phyloP scores from a whole-genome alignment of 2,888 invertebrate genomes.

The Philereme transversata region DNA sequence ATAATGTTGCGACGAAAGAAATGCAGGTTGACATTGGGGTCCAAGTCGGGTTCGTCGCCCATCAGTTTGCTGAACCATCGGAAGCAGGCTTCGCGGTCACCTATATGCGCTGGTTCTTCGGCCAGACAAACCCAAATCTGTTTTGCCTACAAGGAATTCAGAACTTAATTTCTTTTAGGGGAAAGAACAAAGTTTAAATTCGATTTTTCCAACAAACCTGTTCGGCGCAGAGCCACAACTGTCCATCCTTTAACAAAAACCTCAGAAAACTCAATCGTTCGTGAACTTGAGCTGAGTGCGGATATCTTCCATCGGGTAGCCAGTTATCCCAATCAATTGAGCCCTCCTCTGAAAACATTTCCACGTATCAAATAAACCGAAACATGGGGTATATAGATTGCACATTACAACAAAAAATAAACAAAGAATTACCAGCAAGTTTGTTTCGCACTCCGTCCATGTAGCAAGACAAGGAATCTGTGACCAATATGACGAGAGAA shows the following conservation, averaged over 20 bases:
- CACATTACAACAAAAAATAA: background rate
- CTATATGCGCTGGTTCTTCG: conserved; percentile 95
- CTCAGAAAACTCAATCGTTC: conserved; percentile 96
- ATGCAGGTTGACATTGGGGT: conserved; percentile 97
- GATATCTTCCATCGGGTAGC: conserved; percentile 94
- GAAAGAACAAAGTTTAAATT: background rate
- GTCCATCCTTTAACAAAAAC: conserved; percentile 97
- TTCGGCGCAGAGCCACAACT: conserved; percentile 97
- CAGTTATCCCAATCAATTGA: conserved; percentile 91
- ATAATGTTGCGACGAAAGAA: conserved; percentile 98
- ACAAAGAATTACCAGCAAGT: conserved; percentile 54
- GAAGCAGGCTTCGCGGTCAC: conserved; percentile 98
- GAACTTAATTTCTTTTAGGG: conserved; percentile 22
- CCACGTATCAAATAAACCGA: background rate
- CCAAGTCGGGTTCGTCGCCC: conserved; percentile 98
- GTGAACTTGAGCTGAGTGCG: conserved; percentile 96
- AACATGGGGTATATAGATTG: background rate
- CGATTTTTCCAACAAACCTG: conserved; percentile 78
- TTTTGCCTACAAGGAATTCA: conserved; percentile 85
- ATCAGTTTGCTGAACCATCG: conserved; percentile 98
- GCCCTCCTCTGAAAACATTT: conserved; percentile 84
- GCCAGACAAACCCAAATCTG: conserved; percentile 98
- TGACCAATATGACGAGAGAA: conserved; percentile 96
- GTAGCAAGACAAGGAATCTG: conserved; percentile 95
- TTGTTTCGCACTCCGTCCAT: conserved; percentile 92